These are phyloP conservation scores for Sphinx pinastri DNA, from an alignment of 2,888 invertebrate genomes.

Conservation along the genomic window DNA sequence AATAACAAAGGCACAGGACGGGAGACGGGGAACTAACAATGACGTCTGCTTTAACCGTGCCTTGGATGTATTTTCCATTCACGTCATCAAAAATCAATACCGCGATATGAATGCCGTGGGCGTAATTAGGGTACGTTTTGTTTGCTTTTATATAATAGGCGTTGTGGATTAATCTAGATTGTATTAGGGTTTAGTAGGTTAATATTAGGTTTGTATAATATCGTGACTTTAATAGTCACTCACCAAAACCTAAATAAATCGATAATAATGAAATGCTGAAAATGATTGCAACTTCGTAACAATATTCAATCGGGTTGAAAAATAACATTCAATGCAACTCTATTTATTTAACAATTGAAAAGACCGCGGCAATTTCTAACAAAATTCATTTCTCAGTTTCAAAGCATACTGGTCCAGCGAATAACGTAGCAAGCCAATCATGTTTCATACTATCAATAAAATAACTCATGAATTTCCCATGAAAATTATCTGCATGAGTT, in stretches of 20 bases:
- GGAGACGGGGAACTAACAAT: constrained; percentile 70
- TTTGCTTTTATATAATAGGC: too few species aligned
- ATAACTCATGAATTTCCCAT: constrained; percentile 39
- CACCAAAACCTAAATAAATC: too few species aligned
- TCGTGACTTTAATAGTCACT: too few species aligned
- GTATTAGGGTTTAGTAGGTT: too few species aligned
- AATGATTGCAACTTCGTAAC: too few species aligned
- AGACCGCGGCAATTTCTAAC: background rate
- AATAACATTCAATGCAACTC: background rate
- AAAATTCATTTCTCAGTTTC: background rate
- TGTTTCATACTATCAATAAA: constrained; percentile 2
- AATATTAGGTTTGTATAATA: too few species aligned
- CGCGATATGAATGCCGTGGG: constrained; percentile 24
- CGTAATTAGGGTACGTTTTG: constrained; percentile 26
- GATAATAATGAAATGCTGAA: too few species aligned
- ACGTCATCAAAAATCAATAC: constrained; percentile 61
- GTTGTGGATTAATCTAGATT: too few species aligned
- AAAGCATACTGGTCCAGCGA: background rate
- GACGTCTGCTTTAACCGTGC: constrained; percentile 70
- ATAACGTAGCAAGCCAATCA: background rate
- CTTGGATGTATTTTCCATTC: constrained; percentile 58
- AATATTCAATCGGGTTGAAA: too few species aligned
- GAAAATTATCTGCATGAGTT: constrained; percentile 58
- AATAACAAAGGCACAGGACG: constrained; percentile 69
- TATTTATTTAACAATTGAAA: background rate